Evolutionary conservation across 2,888 invertebrate species (phyloP), one percentile per base, ranked within the genome.

Genomic region (Lydus trimaculatus): DNA sequence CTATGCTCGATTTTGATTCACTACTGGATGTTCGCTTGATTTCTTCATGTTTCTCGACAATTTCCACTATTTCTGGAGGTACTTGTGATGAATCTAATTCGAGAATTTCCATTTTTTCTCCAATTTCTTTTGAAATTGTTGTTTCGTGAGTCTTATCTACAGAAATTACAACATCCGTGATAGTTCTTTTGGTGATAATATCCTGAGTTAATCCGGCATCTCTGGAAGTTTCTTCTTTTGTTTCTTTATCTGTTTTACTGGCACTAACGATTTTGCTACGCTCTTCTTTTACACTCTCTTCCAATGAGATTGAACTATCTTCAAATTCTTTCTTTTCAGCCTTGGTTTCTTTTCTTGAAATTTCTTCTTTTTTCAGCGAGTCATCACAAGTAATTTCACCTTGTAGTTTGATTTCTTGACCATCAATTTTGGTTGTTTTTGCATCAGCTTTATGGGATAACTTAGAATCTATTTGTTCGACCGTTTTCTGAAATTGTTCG

Each of bases 1-100:
- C 86, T 59, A 82, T 78, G 63, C 84, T 84, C 4, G 86, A 88
- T 78, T 86, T 86, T 0, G 85, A 88, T 63, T 87, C 86, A 65
- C 85, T 86, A 69, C 86, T 87, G 11, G 83, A 83, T 8, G 85
- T 84, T 68, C 85, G 80, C 72, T 82, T 81, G 2, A 85, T 77
- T 70, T 82, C 81, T 73, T 84, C 82, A 61, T 78, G 74, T 74
- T 65, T 74, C 73, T 63, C 67, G 20, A 69, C n/a, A 33, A 70
- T 61, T 71, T 70, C 67, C 63, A 73, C 72, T n/a, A 72, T 70
- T 64, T 62, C 71, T 31, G 72, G 72, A 61, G 63, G 63, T 43
- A 68, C 58, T 59, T 72, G 58, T 56, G 72, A 68, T 28, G 74
- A 65, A 58, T 79, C 79, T 36, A 71, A 68, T 48, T 77, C 73